A percentile compares a stretch with the other conserved stretches of the same genome.
Conservation (phyloP, 2,113 vertebrate genomes). For the Cheirogaleus medius region DNA sequence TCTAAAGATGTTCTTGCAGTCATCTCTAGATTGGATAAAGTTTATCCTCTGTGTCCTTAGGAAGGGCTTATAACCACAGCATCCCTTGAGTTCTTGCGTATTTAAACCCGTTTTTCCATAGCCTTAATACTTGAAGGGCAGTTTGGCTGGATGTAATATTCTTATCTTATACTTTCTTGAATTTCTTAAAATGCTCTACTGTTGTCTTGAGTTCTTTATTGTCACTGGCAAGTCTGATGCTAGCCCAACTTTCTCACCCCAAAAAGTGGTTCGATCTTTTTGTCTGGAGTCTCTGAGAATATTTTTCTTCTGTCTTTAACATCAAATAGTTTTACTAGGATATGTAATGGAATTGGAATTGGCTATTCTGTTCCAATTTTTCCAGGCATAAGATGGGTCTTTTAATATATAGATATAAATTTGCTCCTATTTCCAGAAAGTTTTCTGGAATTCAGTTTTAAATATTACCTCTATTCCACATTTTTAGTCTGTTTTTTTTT, state of each 20-base stretch:
- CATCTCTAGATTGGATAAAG: not conserved
- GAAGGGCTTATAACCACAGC: not conserved
- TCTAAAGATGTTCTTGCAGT: not conserved
- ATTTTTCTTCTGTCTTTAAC: not conserved
- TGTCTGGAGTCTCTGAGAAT: not conserved
- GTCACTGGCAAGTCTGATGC: not conserved
- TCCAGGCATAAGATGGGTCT: not conserved
- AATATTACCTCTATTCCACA: not conserved
- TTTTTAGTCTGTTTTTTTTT: not conserved
- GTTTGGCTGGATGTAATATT: not conserved
- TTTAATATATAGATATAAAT: not conserved
- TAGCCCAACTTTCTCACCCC: not conserved
- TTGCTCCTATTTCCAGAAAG: not conserved
- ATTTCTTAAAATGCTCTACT: not conserved
- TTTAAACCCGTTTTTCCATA: not conserved
- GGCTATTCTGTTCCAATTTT: not conserved
- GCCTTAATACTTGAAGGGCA: not conserved
- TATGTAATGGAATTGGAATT: not conserved
- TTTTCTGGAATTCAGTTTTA: not conserved
- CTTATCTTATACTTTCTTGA: not conserved
- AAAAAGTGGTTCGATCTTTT: not conserved
- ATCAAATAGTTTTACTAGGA: not conserved
- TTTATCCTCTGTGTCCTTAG: not conserved
- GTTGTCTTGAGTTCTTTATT: not conserved
- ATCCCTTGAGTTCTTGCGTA: not conserved